Percentiles rank a stretch among this genome's conserved stretches.
phyloP scores from a whole-genome alignment of 2,888 invertebrate genomes.

The Chaitophorus viminalis region DNA sequence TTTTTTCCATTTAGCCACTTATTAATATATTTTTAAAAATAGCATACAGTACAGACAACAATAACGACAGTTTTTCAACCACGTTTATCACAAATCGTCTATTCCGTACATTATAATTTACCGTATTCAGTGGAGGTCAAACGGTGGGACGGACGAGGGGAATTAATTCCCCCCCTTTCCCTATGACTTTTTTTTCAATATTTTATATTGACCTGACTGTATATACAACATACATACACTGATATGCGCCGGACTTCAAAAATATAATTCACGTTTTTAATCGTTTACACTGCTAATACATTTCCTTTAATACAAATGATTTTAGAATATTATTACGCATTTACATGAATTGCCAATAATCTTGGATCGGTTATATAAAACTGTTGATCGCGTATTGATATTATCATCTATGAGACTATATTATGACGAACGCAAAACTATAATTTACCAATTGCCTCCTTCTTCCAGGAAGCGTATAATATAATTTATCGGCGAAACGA shows the following conservation, averaged over 20 bases:
- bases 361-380: not conserved
- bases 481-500: slow-evolving; percentile 8
- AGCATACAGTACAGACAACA: slow-evolving; percentile 28
- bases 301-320: not conserved
- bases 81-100: slow-evolving; percentile 36
- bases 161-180: no score
- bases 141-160: no score
- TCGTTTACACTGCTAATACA: not conserved
- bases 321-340: not conserved
- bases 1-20: slow-evolving; percentile 7
- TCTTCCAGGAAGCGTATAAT: not conserved
- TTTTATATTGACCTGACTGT: no score
- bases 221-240: no score
- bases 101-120: not conserved
- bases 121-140: no score
- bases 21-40: slow-evolving; percentile 10
- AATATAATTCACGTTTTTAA: not conserved
- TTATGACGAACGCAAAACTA: not conserved
- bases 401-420: not conserved
- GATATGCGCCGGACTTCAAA: no score
- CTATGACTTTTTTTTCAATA: no score
- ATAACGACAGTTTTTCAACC: slow-evolving; percentile 35
- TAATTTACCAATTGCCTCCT: not conserved
- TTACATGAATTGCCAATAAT: not conserved
- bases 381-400: not conserved